These are phyloP conservation scores for Anas platyrhynchos DNA, from an alignment of 2,113 vertebrate genomes.

Conservation along the genomic window DNA sequence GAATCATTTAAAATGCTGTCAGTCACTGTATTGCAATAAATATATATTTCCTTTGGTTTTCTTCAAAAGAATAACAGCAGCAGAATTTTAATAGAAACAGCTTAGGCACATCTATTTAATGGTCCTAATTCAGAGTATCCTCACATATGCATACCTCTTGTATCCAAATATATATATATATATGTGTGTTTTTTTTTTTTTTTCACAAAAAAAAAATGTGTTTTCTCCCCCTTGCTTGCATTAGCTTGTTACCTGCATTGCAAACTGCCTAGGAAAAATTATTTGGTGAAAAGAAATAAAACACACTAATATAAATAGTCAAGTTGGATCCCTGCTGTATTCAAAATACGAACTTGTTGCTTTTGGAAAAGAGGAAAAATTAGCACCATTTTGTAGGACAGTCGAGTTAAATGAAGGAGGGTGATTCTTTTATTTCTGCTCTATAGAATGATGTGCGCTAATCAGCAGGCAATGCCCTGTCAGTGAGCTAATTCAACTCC, in stretches of 20 bases:
- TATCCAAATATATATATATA: not conserved
- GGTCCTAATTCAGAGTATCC: not conserved
- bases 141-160: not conserved
- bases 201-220: not conserved
- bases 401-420: constrained; percentile 82
- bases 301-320: constrained; percentile 28
- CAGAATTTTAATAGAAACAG: constrained; percentile 41
- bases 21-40: constrained; percentile 11
- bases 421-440: constrained; percentile 83
- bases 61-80: not conserved
- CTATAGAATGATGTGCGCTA: constrained; percentile 89
- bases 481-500: constrained; percentile 93
- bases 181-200: not conserved
- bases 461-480: constrained; percentile 90
- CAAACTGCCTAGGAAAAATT: constrained; percentile 21
- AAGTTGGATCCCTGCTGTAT: not conserved
- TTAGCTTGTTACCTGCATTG: not conserved
- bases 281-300: constrained; percentile 13
- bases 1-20: constrained; percentile 45
- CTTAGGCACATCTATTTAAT: constrained; percentile 15
- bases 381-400: constrained; percentile 83
- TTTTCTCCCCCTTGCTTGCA: not conserved
- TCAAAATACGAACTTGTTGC: constrained; percentile 81
- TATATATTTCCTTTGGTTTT: constrained; percentile 34
- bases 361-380: constrained; percentile 77